These are phyloP conservation scores for Stegastes partitus DNA, from an alignment of 2,113 vertebrate genomes.

Conservation along the genomic window DNA sequence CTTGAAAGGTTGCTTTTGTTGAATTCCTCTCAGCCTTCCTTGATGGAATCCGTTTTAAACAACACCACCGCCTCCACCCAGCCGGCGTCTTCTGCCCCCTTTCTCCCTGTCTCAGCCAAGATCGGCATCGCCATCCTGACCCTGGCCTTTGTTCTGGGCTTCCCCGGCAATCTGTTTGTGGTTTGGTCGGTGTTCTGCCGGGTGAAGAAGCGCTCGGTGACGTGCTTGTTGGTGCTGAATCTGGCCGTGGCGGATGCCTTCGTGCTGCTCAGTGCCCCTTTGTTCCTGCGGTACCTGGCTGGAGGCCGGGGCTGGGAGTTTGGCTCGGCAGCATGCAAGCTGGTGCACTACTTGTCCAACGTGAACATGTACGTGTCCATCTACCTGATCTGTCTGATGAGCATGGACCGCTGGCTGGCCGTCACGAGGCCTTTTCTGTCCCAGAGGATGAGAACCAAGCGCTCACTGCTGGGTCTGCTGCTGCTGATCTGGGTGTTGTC, in stretches of 20 bases:
- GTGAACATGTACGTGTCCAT: constrained; percentile 94
- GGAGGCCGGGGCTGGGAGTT: constrained; percentile 86
- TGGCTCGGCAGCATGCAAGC: constrained; percentile 85
- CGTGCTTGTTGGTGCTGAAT: constrained; percentile 89
- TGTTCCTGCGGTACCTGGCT: constrained; percentile 86
- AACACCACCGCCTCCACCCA: neutral
- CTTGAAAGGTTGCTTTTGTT: neutral
- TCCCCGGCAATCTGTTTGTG: constrained; percentile 90
- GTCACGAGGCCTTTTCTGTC: constrained; percentile 88
- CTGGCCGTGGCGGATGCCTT: constrained; percentile 87
- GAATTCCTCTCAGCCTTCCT: neutral
- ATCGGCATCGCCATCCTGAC: constrained; percentile 83
- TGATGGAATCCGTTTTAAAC: constrained; percentile 40
- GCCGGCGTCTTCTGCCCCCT: neutral
- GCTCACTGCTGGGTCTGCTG: constrained; percentile 80
- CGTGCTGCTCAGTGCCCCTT: constrained; percentile 88
- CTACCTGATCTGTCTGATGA: constrained; percentile 91
- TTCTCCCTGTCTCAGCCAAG: constrained; percentile 26
- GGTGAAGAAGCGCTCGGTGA: constrained; percentile 86
- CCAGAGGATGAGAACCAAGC: constrained; percentile 87
- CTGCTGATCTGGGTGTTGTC: constrained; percentile 86
- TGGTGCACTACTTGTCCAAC: constrained; percentile 87
- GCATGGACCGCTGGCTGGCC: constrained; percentile 90
- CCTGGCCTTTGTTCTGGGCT: constrained; percentile 87
- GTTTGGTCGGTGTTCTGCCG: constrained; percentile 89